phyloP scores from a whole-genome alignment of 2,797 vertebrate genomes.

The Cossypha dichroa region DNA sequence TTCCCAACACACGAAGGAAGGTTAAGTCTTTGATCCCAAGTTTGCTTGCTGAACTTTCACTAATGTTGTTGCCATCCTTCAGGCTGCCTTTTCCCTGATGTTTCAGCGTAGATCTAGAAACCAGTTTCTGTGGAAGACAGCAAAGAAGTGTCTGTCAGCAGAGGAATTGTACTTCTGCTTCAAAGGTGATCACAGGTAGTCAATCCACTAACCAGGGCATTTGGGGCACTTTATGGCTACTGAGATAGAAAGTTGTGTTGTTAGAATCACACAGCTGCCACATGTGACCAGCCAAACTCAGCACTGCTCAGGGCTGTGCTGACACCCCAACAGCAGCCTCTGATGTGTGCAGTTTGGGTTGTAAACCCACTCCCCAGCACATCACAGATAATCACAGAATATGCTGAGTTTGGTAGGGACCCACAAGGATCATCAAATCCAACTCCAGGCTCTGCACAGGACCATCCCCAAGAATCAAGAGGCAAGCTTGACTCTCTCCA shows the following conservation, averaged over 20 bases:
- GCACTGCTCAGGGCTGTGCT: not conserved
- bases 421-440: not conserved
- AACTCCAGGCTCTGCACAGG: not conserved
- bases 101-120: constrained; percentile 71
- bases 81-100: constrained; percentile 70
- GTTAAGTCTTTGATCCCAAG: constrained; percentile 88
- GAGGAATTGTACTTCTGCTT: not conserved
- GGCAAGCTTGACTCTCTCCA: not conserved
- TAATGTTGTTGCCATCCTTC: constrained; percentile 62
- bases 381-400: not conserved
- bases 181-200: not conserved
- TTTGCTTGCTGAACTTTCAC: constrained; percentile 62
- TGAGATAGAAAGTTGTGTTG: not conserved
- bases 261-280: not conserved
- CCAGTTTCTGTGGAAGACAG: constrained; percentile 65
- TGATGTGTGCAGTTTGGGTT: not conserved
- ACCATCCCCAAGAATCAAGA: not conserved
- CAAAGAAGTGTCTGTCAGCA: not conserved
- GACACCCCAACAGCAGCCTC: not conserved
- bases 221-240: not conserved
- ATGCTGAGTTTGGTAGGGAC: not conserved
- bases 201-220: not conserved
- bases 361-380: not conserved
- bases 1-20: constrained; percentile 93
- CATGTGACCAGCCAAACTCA: accelerated